These are phyloP conservation scores for Pristiophorus japonicus DNA, from an alignment of 2,113 vertebrate genomes.

Conservation along the genomic window DNA sequence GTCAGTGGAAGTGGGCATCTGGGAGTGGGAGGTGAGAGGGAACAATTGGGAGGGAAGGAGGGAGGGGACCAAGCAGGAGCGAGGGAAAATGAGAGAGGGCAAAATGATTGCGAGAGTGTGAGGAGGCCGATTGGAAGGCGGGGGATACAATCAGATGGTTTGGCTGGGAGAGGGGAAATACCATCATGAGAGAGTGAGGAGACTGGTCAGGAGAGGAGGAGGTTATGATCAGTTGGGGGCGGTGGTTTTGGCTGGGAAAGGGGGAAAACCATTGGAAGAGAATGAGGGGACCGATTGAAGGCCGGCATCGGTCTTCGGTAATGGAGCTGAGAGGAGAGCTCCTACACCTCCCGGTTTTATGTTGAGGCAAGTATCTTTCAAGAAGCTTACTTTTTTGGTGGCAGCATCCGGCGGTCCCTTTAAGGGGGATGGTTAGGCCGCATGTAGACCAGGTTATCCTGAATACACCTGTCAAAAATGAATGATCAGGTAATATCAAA, in stretches of 20 bases:
- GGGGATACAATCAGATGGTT: too few relatives aligned
- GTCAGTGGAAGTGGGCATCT: too few relatives aligned
- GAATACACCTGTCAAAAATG: background rate
- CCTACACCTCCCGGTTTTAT: background rate
- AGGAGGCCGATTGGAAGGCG: background rate
- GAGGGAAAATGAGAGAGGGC: background rate
- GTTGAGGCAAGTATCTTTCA: background rate
- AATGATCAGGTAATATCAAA: background rate
- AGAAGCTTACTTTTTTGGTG: background rate
- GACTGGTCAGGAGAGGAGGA: background rate
- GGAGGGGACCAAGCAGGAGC: too few relatives aligned
- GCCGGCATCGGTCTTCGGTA: background rate
- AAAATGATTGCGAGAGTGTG: background rate
- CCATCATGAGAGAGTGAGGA: too few relatives aligned
- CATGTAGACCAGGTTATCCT: background rate
- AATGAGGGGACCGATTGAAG: background rate
- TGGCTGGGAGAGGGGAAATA: background rate
- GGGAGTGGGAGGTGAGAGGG: background rate
- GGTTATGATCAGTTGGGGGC: background rate
- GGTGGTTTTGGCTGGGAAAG: background rate
- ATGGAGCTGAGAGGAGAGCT: background rate
- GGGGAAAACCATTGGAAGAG: background rate
- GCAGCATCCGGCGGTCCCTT: background rate
- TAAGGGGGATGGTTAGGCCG: background rate
- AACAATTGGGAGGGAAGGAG: background rate